Conservation (phyloP, 2,888 invertebrate genomes). For the Oxystoma pomonae region DNA sequence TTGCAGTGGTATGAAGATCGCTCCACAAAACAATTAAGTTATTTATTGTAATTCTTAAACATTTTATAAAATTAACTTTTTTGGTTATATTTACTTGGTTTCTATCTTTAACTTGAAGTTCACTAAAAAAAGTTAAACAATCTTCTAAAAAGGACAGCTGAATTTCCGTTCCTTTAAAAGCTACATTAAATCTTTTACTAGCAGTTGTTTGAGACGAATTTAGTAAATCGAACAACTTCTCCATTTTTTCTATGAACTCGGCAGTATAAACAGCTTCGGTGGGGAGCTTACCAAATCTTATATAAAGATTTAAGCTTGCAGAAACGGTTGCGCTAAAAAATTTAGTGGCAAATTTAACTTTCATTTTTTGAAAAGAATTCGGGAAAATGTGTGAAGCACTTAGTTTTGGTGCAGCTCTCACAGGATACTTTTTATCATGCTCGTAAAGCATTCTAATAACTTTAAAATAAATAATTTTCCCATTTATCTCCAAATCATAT, state of each 20-base stretch:
- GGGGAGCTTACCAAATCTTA: slow-evolving; percentile 2
- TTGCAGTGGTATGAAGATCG: not conserved
- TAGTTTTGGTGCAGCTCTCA: not conserved
- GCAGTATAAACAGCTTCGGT: slow-evolving; percentile 3
- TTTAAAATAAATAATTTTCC: slow-evolving; percentile 15
- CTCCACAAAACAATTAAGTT: not conserved
- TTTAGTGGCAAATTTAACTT: slow-evolving; percentile 22
- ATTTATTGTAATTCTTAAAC: not conserved
- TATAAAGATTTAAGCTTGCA: slow-evolving; percentile 4
- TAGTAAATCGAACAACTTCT: slow-evolving; percentile 9
- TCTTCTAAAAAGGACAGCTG: not conserved
- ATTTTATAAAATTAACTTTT: not conserved
- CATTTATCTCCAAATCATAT: slow-evolving; percentile 16
- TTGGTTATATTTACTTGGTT: not conserved
- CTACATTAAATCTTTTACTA: not conserved
- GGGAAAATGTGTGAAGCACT: slow-evolving; percentile 19
- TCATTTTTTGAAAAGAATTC: slow-evolving; percentile 24
- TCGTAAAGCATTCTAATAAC: slow-evolving; percentile 15
- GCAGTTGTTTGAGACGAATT: not conserved
- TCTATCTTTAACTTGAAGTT: not conserved
- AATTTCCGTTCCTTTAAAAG: not conserved
- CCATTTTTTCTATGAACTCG: slow-evolving; percentile 4
- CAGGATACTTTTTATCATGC: slow-evolving; percentile 19
- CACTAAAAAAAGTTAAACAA: not conserved
- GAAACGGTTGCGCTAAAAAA: slow-evolving; percentile 18